Evolutionary conservation across 2,888 invertebrate species (phyloP), one percentile per base, ranked within the genome.

Genomic region (Ctenicera cuprea): DNA sequence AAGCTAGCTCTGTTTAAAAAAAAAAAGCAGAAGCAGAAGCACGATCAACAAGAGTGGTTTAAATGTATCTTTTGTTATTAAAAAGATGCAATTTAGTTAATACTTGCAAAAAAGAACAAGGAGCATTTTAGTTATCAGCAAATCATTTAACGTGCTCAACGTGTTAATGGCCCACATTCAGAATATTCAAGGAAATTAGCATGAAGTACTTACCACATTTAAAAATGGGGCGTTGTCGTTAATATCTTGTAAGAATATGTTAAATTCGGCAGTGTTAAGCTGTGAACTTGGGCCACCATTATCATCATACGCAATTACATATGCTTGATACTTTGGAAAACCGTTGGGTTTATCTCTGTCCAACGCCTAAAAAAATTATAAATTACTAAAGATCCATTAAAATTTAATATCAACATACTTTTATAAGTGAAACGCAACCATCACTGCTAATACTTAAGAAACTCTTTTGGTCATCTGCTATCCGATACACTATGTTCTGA

Each of bases 221-320:
- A 96, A 89, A 84, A 93, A 94, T 0, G 98, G 98, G 0, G 95
- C 94, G 85, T 98, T 98, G 85, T 99, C 98, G 85, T 99, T 99
- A 82, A 97, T 94, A 83, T 98, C 98, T 3, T 90, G 90, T 26
- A 93, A 85, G 75, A 90, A 89, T 75, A 94, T 89, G 52, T 90
- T 93, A 33, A 90, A 87, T 22, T 96, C 93, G 80, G 92, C 92
- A 0, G 92, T 91, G 1, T 91, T 91, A 0, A 90, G 90, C 72
- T 91, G 89, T 20, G 92, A 92, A 14, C 90, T 90, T 0, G 90
- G 89, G 3, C 89, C 90, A 5, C 93, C 93, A 80, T 94, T 91
- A 80, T 93, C 91, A 85, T 97, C 97, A 50, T 92, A 91, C 0
- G 97, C 97, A 83, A 92, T 89, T 72, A 93, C 91, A 38, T 91